Base-by-base conservation (phyloP, 1,140 invertebrate genomes). In the Thaumetopoea pityocampa region DNA sequence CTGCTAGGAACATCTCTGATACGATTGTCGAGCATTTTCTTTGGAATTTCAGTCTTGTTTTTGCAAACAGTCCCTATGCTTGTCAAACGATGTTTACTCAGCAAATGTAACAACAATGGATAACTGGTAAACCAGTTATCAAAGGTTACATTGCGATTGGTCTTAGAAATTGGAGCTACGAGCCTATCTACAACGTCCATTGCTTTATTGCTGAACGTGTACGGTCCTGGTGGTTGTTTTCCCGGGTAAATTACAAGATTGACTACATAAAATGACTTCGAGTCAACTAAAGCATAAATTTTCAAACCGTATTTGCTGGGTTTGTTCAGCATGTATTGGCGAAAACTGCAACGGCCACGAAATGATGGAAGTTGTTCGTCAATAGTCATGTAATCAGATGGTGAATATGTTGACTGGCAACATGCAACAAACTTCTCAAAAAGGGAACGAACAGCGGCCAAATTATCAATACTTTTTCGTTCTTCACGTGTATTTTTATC, bases 221-320 rank as follows among this genome's bases (percentile, higher is more conserved):
- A 52, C 5, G 41, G 49, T 8, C 42, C 49, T 26, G 14, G n/a
- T 35, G 30, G 29, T 32, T 47, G 49, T 48, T 58, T 52, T 5
- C 60, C 58, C 14, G 28, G 15, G 32, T 63, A 67, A 17, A 65
- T 51, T 38, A 50, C 58, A 15, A 51, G 45, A 38, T 67, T 69
- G 4, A 45, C 8, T 20, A 40, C 23, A 41, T 62, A 69, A 23
- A 48, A 34, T 12, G 61, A 41, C 49, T 63, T 63, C n/a, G 64
- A 36, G 50, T 77, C 60, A 3, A 54, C 52, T 23, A 68, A 42
- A 7, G 60, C 46, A 45, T 45, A 67, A 20, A 68, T 56, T 64
- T 85, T 86, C 14, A 86, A 59, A 1, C 77, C 83, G 54, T 84
- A 87, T 51, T 86, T 86, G 27, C 54, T 66, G 2, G 85, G 84